Evolutionary conservation across 1,140 invertebrate genomes (phyloP).

Genomic region (Zophobas morio): DNA sequence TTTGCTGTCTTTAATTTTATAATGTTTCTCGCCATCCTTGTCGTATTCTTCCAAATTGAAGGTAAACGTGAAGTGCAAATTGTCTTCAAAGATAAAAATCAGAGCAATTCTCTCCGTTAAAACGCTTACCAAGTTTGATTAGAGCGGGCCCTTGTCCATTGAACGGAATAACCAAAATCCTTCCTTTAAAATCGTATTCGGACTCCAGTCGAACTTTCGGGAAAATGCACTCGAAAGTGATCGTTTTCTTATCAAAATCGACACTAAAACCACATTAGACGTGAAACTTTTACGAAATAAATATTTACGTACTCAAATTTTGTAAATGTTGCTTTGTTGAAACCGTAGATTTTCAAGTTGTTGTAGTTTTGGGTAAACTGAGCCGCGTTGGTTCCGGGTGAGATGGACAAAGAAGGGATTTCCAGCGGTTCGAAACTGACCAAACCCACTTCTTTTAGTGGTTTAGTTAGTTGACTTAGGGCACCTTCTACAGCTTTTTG

Average conservation of each 20-base stretch:
- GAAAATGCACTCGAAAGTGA: constrained; percentile 9
- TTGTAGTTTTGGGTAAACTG: constrained; percentile 50
- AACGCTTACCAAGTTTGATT: constrained; percentile 31
- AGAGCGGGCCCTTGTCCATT: constrained; percentile 40
- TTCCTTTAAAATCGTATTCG: constrained; percentile 48
- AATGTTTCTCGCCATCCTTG: constrained; percentile 35
- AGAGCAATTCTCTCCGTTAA: neutral
- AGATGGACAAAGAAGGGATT: constrained; percentile 13
- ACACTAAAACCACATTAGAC: constrained; percentile 12
- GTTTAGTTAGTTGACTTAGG: neutral
- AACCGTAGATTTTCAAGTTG: constrained; percentile 24
- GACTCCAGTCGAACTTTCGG: constrained; percentile 7
- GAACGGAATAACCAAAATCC: constrained; percentile 44
- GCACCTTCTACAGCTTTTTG: neutral
- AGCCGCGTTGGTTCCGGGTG: constrained; percentile 32
- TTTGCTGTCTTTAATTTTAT: constrained; percentile 2
- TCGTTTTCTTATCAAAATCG: constrained; percentile 45
- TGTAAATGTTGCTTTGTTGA: constrained; percentile 5
- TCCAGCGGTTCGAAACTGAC: constrained; percentile 31
- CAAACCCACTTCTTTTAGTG: neutral
- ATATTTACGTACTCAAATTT: constrained; percentile 37
- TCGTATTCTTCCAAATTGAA: constrained; percentile 44
- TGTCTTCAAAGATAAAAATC: constrained; percentile 39
- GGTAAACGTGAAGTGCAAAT: constrained; percentile 18
- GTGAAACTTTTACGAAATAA: neutral